phyloP scores from a whole-genome alignment of 2,888 invertebrate genomes.

The Nasonia oneida region DNA sequence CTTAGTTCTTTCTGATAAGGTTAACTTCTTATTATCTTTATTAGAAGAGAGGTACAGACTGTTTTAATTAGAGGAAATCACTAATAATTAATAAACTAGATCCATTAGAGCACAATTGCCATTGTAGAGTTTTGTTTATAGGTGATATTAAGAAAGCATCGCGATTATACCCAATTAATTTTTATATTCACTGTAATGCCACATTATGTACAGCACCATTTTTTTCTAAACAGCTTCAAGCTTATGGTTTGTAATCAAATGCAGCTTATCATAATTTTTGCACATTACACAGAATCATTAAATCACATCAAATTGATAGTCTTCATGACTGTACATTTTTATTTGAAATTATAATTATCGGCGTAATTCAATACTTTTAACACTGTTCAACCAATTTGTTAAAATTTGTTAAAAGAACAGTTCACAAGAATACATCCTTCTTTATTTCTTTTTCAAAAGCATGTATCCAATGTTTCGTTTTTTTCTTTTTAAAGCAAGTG shows the following conservation, averaged over 20 bases:
- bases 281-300: slow-evolving; percentile 24
- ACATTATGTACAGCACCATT: slow-evolving; percentile 47
- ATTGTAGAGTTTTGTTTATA: slow-evolving; percentile 49
- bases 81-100: slow-evolving; percentile 68
- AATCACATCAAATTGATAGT: slow-evolving; percentile 23
- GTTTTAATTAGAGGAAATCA: slow-evolving; percentile 67
- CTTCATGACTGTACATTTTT: slow-evolving; percentile 28
- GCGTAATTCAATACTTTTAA: neutral
- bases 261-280: slow-evolving; percentile 49
- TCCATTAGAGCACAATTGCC: slow-evolving; percentile 56
- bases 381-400: slow-evolving; percentile 8
- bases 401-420: slow-evolving; percentile 27
- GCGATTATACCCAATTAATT: slow-evolving; percentile 32
- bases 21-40: slow-evolving; percentile 44
- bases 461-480: slow-evolving; percentile 68
- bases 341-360: slow-evolving; percentile 23
- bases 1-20: slow-evolving; percentile 43
- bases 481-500: slow-evolving; percentile 67
- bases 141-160: slow-evolving; percentile 49
- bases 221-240: slow-evolving; percentile 49
- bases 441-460: slow-evolving; percentile 64
- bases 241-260: slow-evolving; percentile 45
- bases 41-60: slow-evolving; percentile 51
- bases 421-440: slow-evolving; percentile 44
- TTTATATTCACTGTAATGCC: slow-evolving; percentile 43